These are phyloP conservation scores for Pollimyrus isidori DNA, from an alignment of 2,113 vertebrate species.

Conservation along the genomic window DNA sequence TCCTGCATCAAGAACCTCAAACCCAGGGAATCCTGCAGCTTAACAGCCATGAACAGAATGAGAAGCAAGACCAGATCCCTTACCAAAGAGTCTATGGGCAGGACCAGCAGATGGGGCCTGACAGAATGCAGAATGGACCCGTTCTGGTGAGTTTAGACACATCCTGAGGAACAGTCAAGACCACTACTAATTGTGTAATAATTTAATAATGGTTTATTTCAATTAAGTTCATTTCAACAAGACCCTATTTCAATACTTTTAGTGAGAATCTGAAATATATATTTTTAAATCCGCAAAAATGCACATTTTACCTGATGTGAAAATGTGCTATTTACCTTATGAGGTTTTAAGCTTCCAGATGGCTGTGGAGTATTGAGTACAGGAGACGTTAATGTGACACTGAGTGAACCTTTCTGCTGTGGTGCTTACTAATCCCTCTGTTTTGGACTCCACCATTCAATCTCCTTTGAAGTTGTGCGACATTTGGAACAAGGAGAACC, in stretches of 20 bases:
- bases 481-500: conserved; percentile 77
- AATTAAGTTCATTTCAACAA: background rate
- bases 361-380: background rate
- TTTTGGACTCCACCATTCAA: conserved; percentile 56
- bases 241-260: background rate
- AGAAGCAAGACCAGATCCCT: conserved; percentile 69
- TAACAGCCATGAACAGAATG: conserved; percentile 54
- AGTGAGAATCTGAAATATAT: background rate
- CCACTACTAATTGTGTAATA: background rate
- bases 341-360: background rate
- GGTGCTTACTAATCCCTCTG: conserved; percentile 21
- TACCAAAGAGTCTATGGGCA: conserved; percentile 55
- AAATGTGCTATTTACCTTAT: background rate
- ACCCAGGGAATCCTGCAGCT: conserved; percentile 50
- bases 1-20: conserved; percentile 55
- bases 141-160: conserved; percentile 57
- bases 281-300: background rate
- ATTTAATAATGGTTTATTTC: background rate
- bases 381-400: background rate
- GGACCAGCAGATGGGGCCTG: conserved; percentile 43
- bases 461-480: conserved; percentile 70
- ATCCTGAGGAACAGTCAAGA: background rate
- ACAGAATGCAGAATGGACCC: conserved; percentile 50
- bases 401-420: background rate
- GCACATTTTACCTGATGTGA: background rate